Evolutionary conservation across 2,888 invertebrate species (phyloP), one percentile per base, ranked within the genome.

Genomic region (Cosmia trapezina): DNA sequence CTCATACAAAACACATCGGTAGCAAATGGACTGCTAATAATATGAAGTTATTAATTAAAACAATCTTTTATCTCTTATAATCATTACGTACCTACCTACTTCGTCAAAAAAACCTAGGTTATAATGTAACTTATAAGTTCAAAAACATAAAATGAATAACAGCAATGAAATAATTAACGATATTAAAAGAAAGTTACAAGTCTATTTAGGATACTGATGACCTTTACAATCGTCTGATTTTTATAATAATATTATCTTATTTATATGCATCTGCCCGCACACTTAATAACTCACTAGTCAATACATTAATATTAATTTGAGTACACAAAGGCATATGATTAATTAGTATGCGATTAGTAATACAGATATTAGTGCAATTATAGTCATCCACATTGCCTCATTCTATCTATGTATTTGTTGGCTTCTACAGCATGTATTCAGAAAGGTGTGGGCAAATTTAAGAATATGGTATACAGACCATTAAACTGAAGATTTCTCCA

Each of bases 201-300:
- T 43, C 53, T 28, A 61, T 14, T 37, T 60, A 19, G 4, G 0
- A 22, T 28, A 60, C 51, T 12, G 64, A 74, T 76, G 73, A 82
- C 81, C 79, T 83, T 78, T 78, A 22, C 51, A 71, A 45, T 61
- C 33, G 76, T 51, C 53, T 63, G 71, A 80, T 83, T 82, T 81
- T 69, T 56, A 54, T 72, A 60, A 51, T 45, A 51, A 59, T 64
- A 64, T n/a, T 51, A 51, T 76, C 60, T 76, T 72, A 80, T 76
- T 67, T 62, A 59, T 71, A 59, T 71, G 66, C 80, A 83, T 71
- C 76, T 80, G 83, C 69, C 0, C 4, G 19, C 47, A 53, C 54
- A 66, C 49, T 67, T 73, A 61, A 56, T 61, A 56, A 78, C 53
- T 76, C 22, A 22, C 5, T 43, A 53, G 37, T 45, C 67, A 68